Conservation (phyloP, 1,140 invertebrate genomes). For the Aleiodes sp. region DNA sequence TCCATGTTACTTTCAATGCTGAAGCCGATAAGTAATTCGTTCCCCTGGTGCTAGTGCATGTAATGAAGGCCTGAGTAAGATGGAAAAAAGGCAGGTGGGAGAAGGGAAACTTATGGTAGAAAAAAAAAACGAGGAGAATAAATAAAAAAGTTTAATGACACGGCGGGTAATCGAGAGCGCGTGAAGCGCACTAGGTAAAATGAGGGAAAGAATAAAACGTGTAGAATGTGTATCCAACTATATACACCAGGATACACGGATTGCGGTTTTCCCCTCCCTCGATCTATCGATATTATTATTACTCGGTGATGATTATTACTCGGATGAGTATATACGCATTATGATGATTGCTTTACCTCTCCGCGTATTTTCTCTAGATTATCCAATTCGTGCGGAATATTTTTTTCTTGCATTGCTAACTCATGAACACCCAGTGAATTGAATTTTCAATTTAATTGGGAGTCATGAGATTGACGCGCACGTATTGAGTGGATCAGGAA, state of each 20-base stretch:
- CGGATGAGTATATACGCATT: background rate
- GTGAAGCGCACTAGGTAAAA: conserved; percentile 24
- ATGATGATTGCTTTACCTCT: conserved; percentile 16
- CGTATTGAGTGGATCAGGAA: background rate
- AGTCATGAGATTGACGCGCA: background rate
- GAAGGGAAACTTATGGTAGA: conserved; percentile 6
- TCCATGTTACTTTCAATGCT: background rate
- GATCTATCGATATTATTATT: conserved; percentile 32
- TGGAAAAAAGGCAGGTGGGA: background rate
- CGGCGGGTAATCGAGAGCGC: conserved; percentile 28
- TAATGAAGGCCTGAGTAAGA: conserved; percentile 19
- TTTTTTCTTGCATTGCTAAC: background rate
- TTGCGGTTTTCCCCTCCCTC: conserved; percentile 29
- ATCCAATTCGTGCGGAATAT: background rate
- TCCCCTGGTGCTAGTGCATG: background rate
- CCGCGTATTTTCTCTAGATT: background rate
- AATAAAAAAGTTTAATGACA: conserved; percentile 31
- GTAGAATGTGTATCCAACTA: background rate
- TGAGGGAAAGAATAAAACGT: conserved; percentile 9
- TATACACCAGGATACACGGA: conserved; percentile 4
- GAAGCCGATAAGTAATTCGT: conserved; percentile 32
- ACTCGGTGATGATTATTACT: conserved; percentile 21
- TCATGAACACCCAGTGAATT: background rate
- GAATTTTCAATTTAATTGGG: conserved; percentile 3
- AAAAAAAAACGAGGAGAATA: background rate